Conservation (phyloP, 1,140 invertebrate species). For the Caenorhabditis inopinata region DNA sequence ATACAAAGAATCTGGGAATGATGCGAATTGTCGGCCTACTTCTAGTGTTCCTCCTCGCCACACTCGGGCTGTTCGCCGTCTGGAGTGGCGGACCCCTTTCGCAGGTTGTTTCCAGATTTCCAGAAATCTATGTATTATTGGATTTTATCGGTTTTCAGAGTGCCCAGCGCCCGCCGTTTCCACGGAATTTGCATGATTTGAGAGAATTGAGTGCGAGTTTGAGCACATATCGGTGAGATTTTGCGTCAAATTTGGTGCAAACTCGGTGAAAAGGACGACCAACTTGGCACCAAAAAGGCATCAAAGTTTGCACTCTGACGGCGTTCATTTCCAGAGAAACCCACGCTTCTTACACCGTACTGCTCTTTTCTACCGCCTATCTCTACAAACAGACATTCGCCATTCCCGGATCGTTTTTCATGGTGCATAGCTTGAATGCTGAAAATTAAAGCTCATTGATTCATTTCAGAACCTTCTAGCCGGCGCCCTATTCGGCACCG, state of each 20-base stretch:
- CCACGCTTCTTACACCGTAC: constrained; percentile 69
- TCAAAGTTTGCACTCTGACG: too few relatives aligned
- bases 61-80: neutral
- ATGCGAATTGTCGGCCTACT: constrained; percentile 10
- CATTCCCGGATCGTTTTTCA: constrained; percentile 72
- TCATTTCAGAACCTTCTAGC: constrained; percentile 71
- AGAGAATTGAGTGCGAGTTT: constrained; percentile 3
- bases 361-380: constrained; percentile 71
- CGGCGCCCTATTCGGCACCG: constrained; percentile 71
- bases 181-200: neutral
- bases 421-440: constrained; percentile 68
- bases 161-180: neutral
- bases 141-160: neutral
- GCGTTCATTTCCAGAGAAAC: neutral
- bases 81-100: neutral
- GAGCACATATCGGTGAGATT: neutral
- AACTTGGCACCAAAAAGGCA: neutral
- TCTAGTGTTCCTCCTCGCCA: neutral
- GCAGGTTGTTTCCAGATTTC: neutral
- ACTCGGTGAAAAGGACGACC: neutral
- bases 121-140: neutral
- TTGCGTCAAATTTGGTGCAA: neutral
- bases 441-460: neutral
- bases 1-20: neutral
- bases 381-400: constrained; percentile 74